Evolutionary conservation across 2,888 invertebrate species (phyloP), one percentile per base, ranked within the genome.

Genomic region (Diarsia brunnea): DNA sequence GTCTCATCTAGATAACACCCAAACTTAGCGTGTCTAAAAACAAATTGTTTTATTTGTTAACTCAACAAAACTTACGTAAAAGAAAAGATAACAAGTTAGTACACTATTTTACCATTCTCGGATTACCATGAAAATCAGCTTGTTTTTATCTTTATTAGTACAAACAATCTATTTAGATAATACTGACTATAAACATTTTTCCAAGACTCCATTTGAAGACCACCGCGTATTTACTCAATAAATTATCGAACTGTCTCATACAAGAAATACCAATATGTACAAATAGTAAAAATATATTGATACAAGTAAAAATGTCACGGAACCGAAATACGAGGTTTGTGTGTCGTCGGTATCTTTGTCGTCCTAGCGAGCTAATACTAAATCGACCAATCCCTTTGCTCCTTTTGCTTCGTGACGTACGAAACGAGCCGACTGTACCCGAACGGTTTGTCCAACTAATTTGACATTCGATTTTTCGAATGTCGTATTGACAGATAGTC

Each of bases 401-500:
- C 84, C 88, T 90, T 91, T 91, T 86, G 84, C 83, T 85, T 92
- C 94, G 95, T 94, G 93, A 94, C 91, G 79, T 76, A 81, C 89
- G 89, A 90, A 90, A 87, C 45, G 27, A 75, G 67, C 79, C 79
- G 80, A 78, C 78, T 65, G 76, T 45, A 66, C 64, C 88, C 84
- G 84, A 85, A 82, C 64, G 75, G 92, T 94, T 93, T 93, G 90
- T 87, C 78, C 78, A 91, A 91, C 81, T 79, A 90, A 90, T 93
- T 91, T 90, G 77, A 88, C 82, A 87, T 89, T 90, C 87, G 89
- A 91, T 91, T 90, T 90, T 92, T 90, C 87, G 91, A 90, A 91
- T 81, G 68, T 78, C 73, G 79, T 95, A 91, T 95, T 94, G 93
- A 94, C 94, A 88, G 87, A 91, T 87, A 83, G 89, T 91, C 95